Base-by-base conservation (phyloP, 2,888 invertebrate species). In the Imbricaverruca yamaguchii region DNA sequence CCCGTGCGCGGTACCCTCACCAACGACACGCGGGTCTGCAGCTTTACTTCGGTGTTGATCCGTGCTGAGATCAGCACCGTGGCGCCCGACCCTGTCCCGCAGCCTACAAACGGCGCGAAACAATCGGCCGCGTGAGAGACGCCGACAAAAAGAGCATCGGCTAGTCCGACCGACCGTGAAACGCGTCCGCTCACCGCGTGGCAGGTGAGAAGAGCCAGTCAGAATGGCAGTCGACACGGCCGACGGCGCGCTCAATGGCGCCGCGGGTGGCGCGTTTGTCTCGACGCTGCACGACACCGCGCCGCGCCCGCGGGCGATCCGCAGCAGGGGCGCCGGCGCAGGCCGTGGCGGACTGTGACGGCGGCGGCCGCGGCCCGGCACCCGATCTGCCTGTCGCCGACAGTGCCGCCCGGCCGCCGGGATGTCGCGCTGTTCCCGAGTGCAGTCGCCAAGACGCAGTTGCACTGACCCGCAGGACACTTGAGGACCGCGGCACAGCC, bases 391-490 rank as follows among this genome's bases (percentile, higher is more conserved):
- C 39, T 39, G 39, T 39, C 39, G 39, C 39, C 39, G 39, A 4
- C 39, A 39, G 1, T 39, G 4, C 39, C 39, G 39, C 39, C 4
- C 39, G 2, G 39, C 61, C 18, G 61, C 15, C 15, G 39, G 39
- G 69, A 25, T 69, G 39, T 15, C 25, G 69, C 12, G 13, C 3
- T 69, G 39, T 69, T 25, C 15, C 6, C 13, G 7, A 39, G 39
- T 69, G 69, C 69, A 69, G 69, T 69, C 69, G 39, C 69, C 69
- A 69, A 69, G 69, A 69, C 39, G 11, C 12, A 7, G 69, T 69
- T 69, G 69, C 69, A 69, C 69, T 39, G 69, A 12, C 39, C 69
- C 69, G 69, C 69, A 69, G 69, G 69, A 69, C 69, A 69, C 39
- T 39, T 13, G 25, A 15, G 69, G 69, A 69, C 69, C 25, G 69